Evolutionary conservation across 2,888 invertebrate species (phyloP), one percentile per base, ranked within the genome.

Genomic region (Diachrysia chrysitis): DNA sequence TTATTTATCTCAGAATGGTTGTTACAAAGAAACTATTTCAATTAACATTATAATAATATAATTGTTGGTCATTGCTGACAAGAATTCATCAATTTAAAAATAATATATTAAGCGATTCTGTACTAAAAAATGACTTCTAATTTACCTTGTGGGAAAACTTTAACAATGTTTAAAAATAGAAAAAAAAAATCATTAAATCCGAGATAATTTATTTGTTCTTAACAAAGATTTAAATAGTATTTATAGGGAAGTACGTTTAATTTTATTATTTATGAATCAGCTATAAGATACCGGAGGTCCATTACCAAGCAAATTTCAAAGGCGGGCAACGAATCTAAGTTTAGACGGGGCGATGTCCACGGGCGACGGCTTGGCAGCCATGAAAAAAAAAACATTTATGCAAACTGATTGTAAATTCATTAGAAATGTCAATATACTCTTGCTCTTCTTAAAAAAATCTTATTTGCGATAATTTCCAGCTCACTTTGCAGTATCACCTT

Each of bases 31-130:
- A 42, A 42, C n/a, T n/a, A n/a, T 16, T 42, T 16, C 42, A 42
- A 42, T n/a, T 16, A 42, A 16, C n/a, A 16, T 42, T 42, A 42
- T 42, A n/a, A n/a, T n/a, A 4, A n/a, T n/a, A 42, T n/a, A 42
- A 42, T 42, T 42, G 42, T 37, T n/a, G 42, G 42, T 42, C 42
- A 42, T 42, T 42, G 6, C 6, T 16, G n/a, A 16, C n/a, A n/a
- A 42, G n/a, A 42, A 16, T n/a, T 42, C 42, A n/a, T 42, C 42
- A 42, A 42, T 42, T 42, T 42, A 42, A 42, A n/a, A 42, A 42
- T n/a, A 42, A 42, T 42, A 42, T n/a, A 42, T 42, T n/a, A 42
- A 16, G 42, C n/a, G 42, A 42, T 42, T 42, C n/a, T 32, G 32
- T 42, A n/a, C 42, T 5, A n/a, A 3, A 42, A 4, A 42, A 42